A percentile compares a stretch with the other conserved stretches of the same genome.
These are phyloP conservation scores for Chouioia cunea DNA, from an alignment of 2,888 invertebrate genomes.

Conservation along the genomic window DNA sequence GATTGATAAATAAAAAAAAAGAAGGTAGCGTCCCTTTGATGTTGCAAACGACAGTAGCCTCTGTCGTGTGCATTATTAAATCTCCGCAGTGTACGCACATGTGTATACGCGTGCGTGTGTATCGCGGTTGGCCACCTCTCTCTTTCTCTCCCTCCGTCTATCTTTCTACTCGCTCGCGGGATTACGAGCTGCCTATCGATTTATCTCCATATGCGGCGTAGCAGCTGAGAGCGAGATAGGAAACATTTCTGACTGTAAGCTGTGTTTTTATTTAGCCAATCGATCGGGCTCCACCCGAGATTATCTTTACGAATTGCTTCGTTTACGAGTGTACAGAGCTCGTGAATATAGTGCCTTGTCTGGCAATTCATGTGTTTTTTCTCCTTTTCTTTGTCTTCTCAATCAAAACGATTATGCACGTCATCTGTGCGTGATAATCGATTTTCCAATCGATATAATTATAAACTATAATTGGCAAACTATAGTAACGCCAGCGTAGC, in stretches of 20 bases:
- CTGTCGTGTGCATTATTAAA: constrained; percentile 1
- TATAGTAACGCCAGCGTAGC: too few species aligned
- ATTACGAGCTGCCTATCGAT: not conserved
- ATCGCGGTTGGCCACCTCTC: not conserved
- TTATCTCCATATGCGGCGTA: not conserved
- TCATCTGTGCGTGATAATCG: too few species aligned
- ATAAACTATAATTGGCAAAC: too few species aligned
- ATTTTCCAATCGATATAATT: too few species aligned
- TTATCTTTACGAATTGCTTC: constrained; percentile 21
- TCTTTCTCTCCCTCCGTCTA: not conserved
- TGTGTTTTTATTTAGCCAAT: not conserved
- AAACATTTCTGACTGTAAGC: too few species aligned
- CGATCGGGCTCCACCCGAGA: constrained; percentile 5
- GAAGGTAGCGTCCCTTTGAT: not conserved
- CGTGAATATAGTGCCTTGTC: constrained; percentile 15
- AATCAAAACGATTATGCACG: too few species aligned
- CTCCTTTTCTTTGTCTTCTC: too few species aligned
- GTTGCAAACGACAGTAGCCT: not conserved
- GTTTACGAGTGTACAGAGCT: not conserved
- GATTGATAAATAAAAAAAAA: too few species aligned
- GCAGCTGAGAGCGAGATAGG: too few species aligned
- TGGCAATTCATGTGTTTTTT: too few species aligned
- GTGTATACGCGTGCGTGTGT: too few species aligned
- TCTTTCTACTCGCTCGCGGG: not conserved
- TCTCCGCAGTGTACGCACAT: constrained; percentile 38